Conservation (phyloP, 1,140 invertebrate species). For the Oscheius sp. region DNA sequence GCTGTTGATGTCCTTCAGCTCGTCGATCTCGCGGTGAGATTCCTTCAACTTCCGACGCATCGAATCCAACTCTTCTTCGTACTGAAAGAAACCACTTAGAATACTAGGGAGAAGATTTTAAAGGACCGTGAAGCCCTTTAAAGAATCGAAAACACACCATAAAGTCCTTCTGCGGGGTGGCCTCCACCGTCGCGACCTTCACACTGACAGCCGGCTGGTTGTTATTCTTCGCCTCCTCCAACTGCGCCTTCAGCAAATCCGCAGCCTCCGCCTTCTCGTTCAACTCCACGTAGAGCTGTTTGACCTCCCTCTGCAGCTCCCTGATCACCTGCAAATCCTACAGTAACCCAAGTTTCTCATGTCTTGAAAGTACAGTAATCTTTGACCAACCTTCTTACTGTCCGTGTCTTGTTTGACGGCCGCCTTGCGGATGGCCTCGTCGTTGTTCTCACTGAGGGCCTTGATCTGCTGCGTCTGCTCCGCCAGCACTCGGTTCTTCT, state of each 20-base stretch:
- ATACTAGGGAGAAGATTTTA: neutral
- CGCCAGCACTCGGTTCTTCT: neutral
- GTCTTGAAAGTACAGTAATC: no score
- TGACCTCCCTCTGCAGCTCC: slow-evolving; percentile 42
- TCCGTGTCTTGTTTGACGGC: slow-evolving; percentile 33
- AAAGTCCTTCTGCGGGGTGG: neutral
- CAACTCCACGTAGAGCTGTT: slow-evolving; percentile 39
- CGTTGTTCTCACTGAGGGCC: neutral
- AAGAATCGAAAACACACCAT: slow-evolving; percentile 13
- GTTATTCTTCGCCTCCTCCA: slow-evolving; percentile 1
- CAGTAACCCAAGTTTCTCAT: neutral
- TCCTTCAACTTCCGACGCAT: slow-evolving; percentile 18
- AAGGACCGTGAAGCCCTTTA: no score
- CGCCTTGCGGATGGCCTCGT: slow-evolving; percentile 24
- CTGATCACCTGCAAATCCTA: slow-evolving; percentile 9
- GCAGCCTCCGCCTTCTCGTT: slow-evolving; percentile 38
- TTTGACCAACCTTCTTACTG: slow-evolving; percentile 32
- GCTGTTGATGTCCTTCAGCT: slow-evolving; percentile 9
- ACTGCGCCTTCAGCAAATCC: slow-evolving; percentile 1
- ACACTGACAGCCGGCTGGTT: neutral
- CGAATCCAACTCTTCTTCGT: slow-evolving; percentile 21
- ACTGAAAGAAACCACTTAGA: slow-evolving; percentile 10
- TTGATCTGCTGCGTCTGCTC: neutral
- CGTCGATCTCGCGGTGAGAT: slow-evolving; percentile 19
- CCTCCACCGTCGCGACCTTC: neutral